Percentiles rank a stretch among this genome's conserved stretches.
phyloP scores from a whole-genome alignment of 92 coral and sea anemone genomes.

The Porites divaricata region DNA sequence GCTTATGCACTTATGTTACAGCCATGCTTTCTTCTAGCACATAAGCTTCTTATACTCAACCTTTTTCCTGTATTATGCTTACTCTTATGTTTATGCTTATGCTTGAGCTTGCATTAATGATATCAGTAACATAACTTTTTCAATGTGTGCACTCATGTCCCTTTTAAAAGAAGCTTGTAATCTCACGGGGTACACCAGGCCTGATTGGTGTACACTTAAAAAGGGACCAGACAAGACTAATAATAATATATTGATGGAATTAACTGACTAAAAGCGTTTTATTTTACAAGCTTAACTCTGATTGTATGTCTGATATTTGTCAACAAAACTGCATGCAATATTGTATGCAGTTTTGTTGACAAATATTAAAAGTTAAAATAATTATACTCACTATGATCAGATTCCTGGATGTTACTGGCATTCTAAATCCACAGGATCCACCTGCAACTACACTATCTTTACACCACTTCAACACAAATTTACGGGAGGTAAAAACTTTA shows the following conservation, averaged over 20 bases:
- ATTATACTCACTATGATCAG: conserved; percentile 61
- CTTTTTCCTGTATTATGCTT: neutral
- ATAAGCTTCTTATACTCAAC: no score
- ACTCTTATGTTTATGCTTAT: neutral
- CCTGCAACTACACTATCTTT: neutral
- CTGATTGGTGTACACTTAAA: no score
- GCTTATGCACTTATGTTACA: no score
- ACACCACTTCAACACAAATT: no score
- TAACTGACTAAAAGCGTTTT: neutral
- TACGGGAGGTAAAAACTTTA: neutral
- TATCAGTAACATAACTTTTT: no score
- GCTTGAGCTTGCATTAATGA: neutral
- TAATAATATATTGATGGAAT: neutral
- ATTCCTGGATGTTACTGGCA: conserved; percentile 66
- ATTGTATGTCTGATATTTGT: no score
- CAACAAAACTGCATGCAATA: neutral
- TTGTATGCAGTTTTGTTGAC: neutral
- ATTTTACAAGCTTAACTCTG: no score
- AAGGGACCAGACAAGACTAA: neutral
- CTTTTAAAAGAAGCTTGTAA: no score
- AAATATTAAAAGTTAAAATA: neutral
- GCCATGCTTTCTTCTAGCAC: no score
- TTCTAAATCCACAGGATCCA: neutral
- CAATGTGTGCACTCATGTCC: no score
- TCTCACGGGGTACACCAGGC: no score